Base-by-base conservation (phyloP, 2,888 invertebrate genomes). In the Neuroscelio doddi region DNA sequence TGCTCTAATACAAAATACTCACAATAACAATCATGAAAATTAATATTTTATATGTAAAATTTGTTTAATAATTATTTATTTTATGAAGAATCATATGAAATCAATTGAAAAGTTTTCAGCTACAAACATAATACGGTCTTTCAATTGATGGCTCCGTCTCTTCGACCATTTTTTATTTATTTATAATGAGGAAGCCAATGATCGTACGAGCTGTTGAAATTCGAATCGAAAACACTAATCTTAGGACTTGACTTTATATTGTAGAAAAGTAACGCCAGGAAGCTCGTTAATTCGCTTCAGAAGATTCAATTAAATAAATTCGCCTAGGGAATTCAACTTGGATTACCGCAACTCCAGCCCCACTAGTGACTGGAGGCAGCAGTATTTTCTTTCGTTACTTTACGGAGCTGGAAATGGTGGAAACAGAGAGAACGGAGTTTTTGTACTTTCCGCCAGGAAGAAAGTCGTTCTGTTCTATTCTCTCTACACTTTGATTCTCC, bases 221-320 rank as follows among this genome's bases (percentile, higher is more conserved):
- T 45, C 16, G 32, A 55, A 47, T 38, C 29, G 21, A 14, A 4
- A 32, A 41, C 21, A 15, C 30, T 50, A 47, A 36, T 58, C 32
- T 21, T n/a, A 3, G 21, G 27, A 14, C 34, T 50, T 29, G 38
- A 42, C 12, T 45, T 44, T 38, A 30, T 17, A 44, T 50, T 39
- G 36, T 57, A n/a, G n/a, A n/a, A n/a, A n/a, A n/a, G n/a, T n/a
- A 32, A 58, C 24, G 27, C 32, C 49, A 26, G 64, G 47, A 61
- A 56, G 26, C 67, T 75, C 67, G 72, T 73, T 74, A 76, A 73
- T 71, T 74, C 69, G 64, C 70, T 68, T 61, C 57, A 57, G 66
- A 69, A 58, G 62, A 76, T 74, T 75, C 73, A 74, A 76, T 76
- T 75, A 74, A 63, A 75, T 70, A 63, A 72, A 76, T 71, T 75